Evolutionary conservation across 2,797 vertebrate genomes (phyloP).

Genomic region (Ptychadena robeensis): DNA sequence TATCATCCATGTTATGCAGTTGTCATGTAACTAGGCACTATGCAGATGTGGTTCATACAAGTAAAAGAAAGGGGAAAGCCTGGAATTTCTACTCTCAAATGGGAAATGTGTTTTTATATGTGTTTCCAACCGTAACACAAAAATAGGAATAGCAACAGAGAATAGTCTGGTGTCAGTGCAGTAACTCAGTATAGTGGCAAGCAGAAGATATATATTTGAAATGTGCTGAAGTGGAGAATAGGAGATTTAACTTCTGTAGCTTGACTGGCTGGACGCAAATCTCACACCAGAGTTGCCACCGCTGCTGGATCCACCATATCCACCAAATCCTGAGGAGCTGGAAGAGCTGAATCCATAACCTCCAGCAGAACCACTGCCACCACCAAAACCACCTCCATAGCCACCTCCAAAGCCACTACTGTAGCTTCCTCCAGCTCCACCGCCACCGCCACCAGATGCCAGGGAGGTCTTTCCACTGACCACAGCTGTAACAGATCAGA

Average conservation of each 20-base stretch:
- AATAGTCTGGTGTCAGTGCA: not conserved
- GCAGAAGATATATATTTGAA: conserved; percentile 2
- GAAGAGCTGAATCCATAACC: conserved; percentile 26
- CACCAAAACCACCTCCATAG: not conserved
- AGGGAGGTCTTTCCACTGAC: conserved; percentile 58
- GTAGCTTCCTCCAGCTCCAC: conserved; percentile 21
- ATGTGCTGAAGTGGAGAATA: not conserved
- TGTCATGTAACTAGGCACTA: too few relatives aligned
- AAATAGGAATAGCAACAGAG: not conserved
- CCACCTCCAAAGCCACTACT: not conserved
- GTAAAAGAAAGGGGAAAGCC: too few relatives aligned
- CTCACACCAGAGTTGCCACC: too few relatives aligned
- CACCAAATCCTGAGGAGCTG: conserved; percentile 34
- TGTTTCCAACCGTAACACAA: not conserved
- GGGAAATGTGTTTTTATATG: not conserved
- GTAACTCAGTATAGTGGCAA: not conserved
- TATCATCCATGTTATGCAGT: too few relatives aligned
- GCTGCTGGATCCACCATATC: conserved; percentile 12
- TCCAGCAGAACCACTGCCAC: conserved; percentile 1
- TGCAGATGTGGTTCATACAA: not conserved
- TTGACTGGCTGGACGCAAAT: conserved; percentile 49
- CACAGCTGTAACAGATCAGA: not conserved
- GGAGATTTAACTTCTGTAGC: conserved; percentile 47
- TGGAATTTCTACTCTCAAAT: too few relatives aligned
- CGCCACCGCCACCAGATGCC: not conserved